Base-by-base conservation (phyloP, 2,797 vertebrate species). In the Paramormyrops hopkinsi region DNA sequence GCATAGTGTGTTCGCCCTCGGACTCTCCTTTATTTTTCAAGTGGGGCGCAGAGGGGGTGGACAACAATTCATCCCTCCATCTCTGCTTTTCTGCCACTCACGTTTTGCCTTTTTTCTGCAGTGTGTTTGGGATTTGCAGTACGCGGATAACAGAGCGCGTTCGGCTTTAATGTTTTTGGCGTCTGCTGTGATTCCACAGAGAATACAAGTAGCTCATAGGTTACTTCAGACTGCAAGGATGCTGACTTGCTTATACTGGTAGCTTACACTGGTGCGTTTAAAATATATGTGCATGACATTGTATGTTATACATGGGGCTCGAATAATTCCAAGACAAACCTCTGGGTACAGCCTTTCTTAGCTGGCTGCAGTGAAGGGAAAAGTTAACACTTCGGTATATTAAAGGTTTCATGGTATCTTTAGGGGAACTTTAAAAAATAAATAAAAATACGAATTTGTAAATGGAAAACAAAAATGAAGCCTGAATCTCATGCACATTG, bases 201-300 rank as follows among this genome's bases (percentile, higher is more conserved):
- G 69, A 73, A 88, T 65, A 41, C 12, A 82, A 11, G 82, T 79
- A 88, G 25, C 54, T 11, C 19, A 82, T 19, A 25, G 89, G 17
- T 65, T 29, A 90, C 88, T 90, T 89, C 88, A 90, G 86, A 88
- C 90, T 62, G 12, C 89, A 91, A 91, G 91, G 90, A 56, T 76
- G 90, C 89, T 88, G 91, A 92, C 89, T 85, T n/a, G 37, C 90
- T 53, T 19, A 56, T 56, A 54, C 53, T 51, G 87, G 92, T 90
- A 90, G 91, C 89, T 89, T 90, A 50, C 56, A 76, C 17, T 73
- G 11, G 29, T 29, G 54, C 76, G 25, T 48, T 65, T 84, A n/a
- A 86, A 59, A 84, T 85, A 85, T 51, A 17, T 85, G 22, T 50
- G 51, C 51, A 53, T 53, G 65, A 14, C 44, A 50, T 48, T 54